These are phyloP conservation scores for Peucedramus taeniatus DNA, from an alignment of 2,113 vertebrate species.

Conservation along the genomic window DNA sequence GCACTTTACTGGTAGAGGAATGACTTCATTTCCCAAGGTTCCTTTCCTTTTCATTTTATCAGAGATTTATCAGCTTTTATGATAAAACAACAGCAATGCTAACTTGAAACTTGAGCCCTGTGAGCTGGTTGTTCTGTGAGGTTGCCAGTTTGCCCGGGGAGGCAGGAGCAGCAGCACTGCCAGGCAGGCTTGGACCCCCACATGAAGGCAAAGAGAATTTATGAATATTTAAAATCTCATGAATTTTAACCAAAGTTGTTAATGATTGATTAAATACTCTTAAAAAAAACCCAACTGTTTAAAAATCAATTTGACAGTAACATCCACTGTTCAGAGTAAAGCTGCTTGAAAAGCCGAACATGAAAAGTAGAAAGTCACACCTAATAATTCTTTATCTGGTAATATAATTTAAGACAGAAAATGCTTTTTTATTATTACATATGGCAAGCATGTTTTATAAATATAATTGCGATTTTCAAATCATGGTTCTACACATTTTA, in stretches of 20 bases:
- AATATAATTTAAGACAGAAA: background rate
- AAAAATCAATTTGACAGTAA: constrained; percentile 35
- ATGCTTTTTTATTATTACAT: background rate
- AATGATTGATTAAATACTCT: constrained; percentile 35
- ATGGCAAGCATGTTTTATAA: background rate
- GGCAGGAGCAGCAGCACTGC: background rate
- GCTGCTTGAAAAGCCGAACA: background rate
- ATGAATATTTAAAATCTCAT: constrained; percentile 36
- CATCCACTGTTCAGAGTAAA: background rate
- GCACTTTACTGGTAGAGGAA: background rate
- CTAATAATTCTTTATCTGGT: background rate
- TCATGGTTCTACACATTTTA: background rate
- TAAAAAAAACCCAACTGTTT: background rate
- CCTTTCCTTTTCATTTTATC: background rate
- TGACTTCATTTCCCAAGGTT: background rate
- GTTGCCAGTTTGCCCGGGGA: background rate
- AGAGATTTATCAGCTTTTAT: background rate
- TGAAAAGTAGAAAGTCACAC: background rate
- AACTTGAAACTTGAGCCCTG: background rate
- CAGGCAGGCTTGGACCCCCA: background rate
- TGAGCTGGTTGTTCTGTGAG: rapidly evolving
- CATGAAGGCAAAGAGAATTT: background rate
- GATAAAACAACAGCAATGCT: background rate
- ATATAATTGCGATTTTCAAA: background rate
- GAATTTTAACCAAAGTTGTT: constrained; percentile 24